A percentile compares a stretch with the other conserved stretches of the same genome.
These are phyloP conservation scores for Melopsittacus undulatus DNA, from an alignment of 2,797 vertebrate species.

Conservation along the genomic window DNA sequence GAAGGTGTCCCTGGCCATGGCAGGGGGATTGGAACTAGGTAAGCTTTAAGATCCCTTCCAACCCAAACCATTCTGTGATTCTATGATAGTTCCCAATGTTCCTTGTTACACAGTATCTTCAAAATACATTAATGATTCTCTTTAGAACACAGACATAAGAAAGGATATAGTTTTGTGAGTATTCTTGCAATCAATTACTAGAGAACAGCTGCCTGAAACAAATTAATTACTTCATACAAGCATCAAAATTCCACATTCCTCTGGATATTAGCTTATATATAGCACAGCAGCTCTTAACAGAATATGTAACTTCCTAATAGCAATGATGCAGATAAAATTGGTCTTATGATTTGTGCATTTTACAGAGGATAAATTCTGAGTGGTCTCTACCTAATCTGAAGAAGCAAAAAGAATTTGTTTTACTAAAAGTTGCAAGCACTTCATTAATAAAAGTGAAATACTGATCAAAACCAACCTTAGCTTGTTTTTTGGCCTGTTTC, in stretches of 20 bases:
- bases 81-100: not conserved
- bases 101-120: not conserved
- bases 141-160: not conserved
- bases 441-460: not conserved
- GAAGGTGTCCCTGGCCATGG: not conserved
- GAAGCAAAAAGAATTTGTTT: not conserved
- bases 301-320: not conserved
- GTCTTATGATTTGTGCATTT: not conserved
- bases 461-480: constrained; percentile 84
- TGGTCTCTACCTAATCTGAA: not conserved
- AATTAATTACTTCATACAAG: not conserved
- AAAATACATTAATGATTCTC: not conserved
- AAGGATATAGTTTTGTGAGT: not conserved
- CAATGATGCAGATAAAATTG: not conserved
- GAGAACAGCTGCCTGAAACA: not conserved
- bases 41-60: not conserved
- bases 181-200: not conserved
- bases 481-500: constrained; percentile 94
- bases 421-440: not conserved
- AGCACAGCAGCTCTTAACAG: not conserved
- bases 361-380: not conserved
- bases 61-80: not conserved
- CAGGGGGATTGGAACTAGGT: not conserved
- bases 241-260: not conserved
- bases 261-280: not conserved